Base-by-base conservation (phyloP, 2,113 vertebrate genomes). In the Hippocampus zosterae region DNA sequence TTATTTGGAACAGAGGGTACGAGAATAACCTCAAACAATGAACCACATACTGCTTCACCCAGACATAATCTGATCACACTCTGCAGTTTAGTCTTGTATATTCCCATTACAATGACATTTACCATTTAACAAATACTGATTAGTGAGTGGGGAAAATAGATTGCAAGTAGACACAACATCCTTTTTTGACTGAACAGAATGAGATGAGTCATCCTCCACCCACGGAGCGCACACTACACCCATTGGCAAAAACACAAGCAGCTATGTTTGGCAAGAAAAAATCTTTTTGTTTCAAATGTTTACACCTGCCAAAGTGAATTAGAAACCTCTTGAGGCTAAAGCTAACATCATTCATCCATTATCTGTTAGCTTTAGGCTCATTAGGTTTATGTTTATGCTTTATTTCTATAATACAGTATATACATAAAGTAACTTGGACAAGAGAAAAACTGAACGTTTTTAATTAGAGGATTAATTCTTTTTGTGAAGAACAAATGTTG, bases 91-190 rank as follows among this genome's bases (percentile, higher is more conserved):
- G 3, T 33, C 27, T 9, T 8, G 57, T 60, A 60, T 15, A 59
- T 59, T 59, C 6, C 27, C 6, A 29, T 29, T 29, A 59, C 56
- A 59, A 27, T 59, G 52, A 33, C 15, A 60, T 33, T 59, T 59
- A 27, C 16, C 13, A 29, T 59, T 60, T 33, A 29, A 33, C 57
- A 60, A 33, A 60, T 9, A 18, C 27, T 33, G 27, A 60, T 27
- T 42, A 41, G 66, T 23, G 50, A 66, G 13, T n/a, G 69, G 62
- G 62, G 40, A 68, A 67, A 61, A 62, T 61, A 44, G 67, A 68
- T 48, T 55, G n/a, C 23, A 44, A 12, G 27, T 60, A 75, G 73
- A 70, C 73, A 70, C 42, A 52, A 75, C 62, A 70, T 75, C 73
- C 67, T 75, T n/a, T 69, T 62, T 65, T 27, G 37, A 46, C 41